Conservation (phyloP, 2,888 invertebrate species). For the Ormyrus thymus region DNA sequence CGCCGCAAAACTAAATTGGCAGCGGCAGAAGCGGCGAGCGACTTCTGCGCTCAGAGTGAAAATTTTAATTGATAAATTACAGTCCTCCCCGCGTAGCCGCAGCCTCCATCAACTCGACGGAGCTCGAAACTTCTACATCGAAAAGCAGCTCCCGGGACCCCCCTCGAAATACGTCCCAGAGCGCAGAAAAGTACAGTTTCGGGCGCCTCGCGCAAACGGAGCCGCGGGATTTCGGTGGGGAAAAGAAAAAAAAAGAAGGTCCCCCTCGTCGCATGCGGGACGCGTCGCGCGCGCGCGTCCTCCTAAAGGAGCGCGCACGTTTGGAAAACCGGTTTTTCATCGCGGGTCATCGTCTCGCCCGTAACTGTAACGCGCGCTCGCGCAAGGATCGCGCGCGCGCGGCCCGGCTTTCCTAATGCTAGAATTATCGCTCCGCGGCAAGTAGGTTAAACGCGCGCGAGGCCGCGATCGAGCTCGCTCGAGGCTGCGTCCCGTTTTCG, state of each 20-base stretch:
- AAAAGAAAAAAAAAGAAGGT: neutral
- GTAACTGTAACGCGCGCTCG: slow-evolving; percentile 61
- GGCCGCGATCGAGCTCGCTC: neutral
- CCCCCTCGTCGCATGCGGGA: neutral
- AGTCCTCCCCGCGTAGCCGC: neutral
- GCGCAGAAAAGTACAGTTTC: no score
- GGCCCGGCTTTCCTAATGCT: slow-evolving; percentile 62
- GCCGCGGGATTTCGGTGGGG: neutral
- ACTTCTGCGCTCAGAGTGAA: slow-evolving; percentile 4
- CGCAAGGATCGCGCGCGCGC: slow-evolving; percentile 53
- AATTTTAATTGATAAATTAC: slow-evolving; percentile 2
- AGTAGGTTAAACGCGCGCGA: slow-evolving; percentile 63
- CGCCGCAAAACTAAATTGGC: no score
- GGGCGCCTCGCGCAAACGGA: no score
- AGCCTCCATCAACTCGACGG: no score
- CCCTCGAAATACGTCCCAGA: no score
- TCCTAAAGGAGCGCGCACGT: no score
- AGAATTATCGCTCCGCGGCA: slow-evolving; percentile 57
- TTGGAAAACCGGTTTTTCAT: slow-evolving; percentile 60
- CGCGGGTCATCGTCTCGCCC: slow-evolving; percentile 61
- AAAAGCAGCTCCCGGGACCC: no score
- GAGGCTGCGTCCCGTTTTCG: no score
- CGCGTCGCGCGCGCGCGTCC: neutral
- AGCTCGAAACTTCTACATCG: no score
- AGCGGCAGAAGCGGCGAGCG: no score